Conservation (phyloP, 2,113 vertebrate species). For the Colossoma macropomum region DNA sequence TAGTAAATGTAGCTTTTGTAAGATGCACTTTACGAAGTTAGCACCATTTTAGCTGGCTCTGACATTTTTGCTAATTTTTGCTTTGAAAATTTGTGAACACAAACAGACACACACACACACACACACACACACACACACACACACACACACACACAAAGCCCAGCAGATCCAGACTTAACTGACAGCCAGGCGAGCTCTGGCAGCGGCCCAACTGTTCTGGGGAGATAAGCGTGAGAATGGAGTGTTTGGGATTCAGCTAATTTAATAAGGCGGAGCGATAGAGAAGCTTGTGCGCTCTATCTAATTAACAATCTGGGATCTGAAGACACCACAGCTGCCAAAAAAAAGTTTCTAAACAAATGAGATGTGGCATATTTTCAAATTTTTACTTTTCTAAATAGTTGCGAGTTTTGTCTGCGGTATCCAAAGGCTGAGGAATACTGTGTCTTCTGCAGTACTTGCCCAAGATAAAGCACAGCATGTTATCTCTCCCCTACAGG, state of each 20-base stretch:
- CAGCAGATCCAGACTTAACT: conserved; percentile 48
- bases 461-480: conserved; percentile 7
- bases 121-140: conserved; percentile 10
- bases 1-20: too few relatives aligned
- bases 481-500: conserved; percentile 8
- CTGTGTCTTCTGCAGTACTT: background rate
- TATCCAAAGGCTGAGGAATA: background rate
- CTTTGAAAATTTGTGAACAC: too few relatives aligned
- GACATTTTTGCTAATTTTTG: too few relatives aligned
- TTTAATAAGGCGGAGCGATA: conserved; percentile 67
- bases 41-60: too few relatives aligned
- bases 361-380: conserved; percentile 15
- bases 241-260: conserved; percentile 64
- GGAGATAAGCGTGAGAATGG: conserved; percentile 69
- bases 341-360: conserved; percentile 56
- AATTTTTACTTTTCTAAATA: conserved; percentile 6
- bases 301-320: conserved; percentile 71
- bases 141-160: background rate
- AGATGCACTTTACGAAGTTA: too few relatives aligned
- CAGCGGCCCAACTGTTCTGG: conserved; percentile 72
- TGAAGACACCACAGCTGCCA: conserved; percentile 57
- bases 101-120: conserved; percentile 8
- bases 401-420: background rate
- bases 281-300: conserved; percentile 66
- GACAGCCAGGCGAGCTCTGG: conserved; percentile 67